Conservation (phyloP, 1,140 invertebrate genomes). For the Drosophila takahashii region DNA sequence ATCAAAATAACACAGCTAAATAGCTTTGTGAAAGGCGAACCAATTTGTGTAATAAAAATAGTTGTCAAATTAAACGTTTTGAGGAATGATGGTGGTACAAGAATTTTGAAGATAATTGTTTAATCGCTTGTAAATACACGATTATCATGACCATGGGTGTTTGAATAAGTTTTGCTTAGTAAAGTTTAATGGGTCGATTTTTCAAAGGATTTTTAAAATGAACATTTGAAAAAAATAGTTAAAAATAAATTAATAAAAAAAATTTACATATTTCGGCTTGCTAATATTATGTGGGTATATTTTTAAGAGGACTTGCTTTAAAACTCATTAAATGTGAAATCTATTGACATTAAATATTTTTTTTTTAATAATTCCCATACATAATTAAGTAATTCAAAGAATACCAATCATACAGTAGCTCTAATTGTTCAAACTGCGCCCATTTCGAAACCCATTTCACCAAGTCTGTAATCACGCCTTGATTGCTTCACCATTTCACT, state of each 20-base stretch:
- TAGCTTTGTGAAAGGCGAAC: slow-evolving; percentile 29
- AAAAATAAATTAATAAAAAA: too few relatives aligned
- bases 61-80: slow-evolving; percentile 23
- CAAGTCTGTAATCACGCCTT: slow-evolving; percentile 24
- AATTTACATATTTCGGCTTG: too few relatives aligned
- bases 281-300: too few relatives aligned
- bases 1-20: slow-evolving; percentile 26
- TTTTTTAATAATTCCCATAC: too few relatives aligned
- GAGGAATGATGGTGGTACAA: neutral
- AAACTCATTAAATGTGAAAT: too few relatives aligned
- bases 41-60: slow-evolving; percentile 47
- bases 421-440: slow-evolving; percentile 11
- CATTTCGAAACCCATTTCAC: slow-evolving; percentile 24
- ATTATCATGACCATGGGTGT: neutral
- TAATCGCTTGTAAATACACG: slow-evolving; percentile 13
- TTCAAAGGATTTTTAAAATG: too few relatives aligned
- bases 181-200: too few relatives aligned
- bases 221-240: too few relatives aligned
- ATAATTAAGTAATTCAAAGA: neutral
- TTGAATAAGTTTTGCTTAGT: neutral
- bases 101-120: slow-evolving; percentile 11
- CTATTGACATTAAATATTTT: too few relatives aligned
- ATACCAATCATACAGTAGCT: slow-evolving; percentile 16
- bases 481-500: slow-evolving; percentile 25
- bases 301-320: too few relatives aligned